Conservation (phyloP, 2,888 invertebrate species). For the Drosophila quinaria region DNA sequence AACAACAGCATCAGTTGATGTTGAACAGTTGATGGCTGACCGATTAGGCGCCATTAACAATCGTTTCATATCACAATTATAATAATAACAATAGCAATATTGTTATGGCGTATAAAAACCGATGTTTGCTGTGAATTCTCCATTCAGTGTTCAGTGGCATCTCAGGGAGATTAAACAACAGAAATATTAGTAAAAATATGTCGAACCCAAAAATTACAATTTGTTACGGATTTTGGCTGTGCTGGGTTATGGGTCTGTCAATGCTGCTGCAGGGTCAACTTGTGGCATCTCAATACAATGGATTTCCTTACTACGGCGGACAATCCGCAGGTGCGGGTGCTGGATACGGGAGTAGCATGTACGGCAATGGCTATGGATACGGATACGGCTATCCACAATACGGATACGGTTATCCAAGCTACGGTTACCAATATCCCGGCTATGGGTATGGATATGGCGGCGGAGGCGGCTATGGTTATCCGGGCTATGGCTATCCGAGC, state of each 20-base stretch:
- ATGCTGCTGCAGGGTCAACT: constrained; percentile 33
- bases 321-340: constrained; percentile 24
- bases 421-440: constrained; percentile 30
- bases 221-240: constrained; percentile 34
- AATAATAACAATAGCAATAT: constrained; percentile 10
- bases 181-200: constrained; percentile 47
- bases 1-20: constrained; percentile 10
- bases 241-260: constrained; percentile 25
- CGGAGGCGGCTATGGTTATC: constrained; percentile 34
- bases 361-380: constrained; percentile 55
- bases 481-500: constrained; percentile 41
- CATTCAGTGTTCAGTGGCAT: constrained; percentile 54
- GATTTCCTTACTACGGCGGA: constrained; percentile 61
- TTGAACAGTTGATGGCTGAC: constrained; percentile 41
- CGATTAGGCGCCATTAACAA: constrained; percentile 73
- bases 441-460: constrained; percentile 59
- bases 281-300: constrained; percentile 60
- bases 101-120: constrained; percentile 57
- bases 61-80: constrained; percentile 48
- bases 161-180: constrained; percentile 31
- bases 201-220: constrained; percentile 15
- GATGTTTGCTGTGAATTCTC: constrained; percentile 13
- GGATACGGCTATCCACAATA: constrained; percentile 45
- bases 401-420: constrained; percentile 41
- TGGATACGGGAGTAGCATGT: constrained; percentile 34